phyloP scores from a whole-genome alignment of 2,797 vertebrate species.

The Betta splendens region DNA sequence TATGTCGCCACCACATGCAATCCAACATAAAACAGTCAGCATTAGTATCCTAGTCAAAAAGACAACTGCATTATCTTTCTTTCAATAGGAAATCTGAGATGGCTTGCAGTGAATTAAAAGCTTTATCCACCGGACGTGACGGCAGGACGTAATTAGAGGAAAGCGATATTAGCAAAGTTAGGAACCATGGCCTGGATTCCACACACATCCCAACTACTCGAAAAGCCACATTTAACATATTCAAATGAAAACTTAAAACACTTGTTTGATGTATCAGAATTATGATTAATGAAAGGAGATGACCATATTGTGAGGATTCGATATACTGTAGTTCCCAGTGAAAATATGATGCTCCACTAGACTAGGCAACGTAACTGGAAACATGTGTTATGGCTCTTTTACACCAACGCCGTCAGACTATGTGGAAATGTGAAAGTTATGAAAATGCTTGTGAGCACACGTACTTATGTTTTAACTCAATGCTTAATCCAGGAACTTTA shows the following conservation, averaged over 20 bases:
- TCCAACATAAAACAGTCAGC: conserved; percentile 48
- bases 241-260: neutral
- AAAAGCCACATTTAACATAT: conserved; percentile 10
- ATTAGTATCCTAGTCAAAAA: conserved; percentile 53
- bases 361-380: no score
- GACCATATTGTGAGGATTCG: neutral
- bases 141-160: conserved; percentile 51
- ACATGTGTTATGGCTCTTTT: no score
- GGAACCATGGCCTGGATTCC: conserved; percentile 24
- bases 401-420: no score
- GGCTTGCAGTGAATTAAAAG: conserved; percentile 52
- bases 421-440: no score
- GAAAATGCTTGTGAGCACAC: no score
- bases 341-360: neutral
- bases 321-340: no score
- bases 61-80: conserved; percentile 53
- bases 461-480: no score
- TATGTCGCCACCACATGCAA: conserved; percentile 50
- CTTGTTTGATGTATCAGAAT: neutral
- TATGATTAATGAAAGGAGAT: neutral
- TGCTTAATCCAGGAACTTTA: neutral
- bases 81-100: conserved; percentile 61
- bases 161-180: conserved; percentile 39
- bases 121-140: conserved; percentile 50
- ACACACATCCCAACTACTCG: conserved; percentile 30